phyloP scores from a whole-genome alignment of 2,113 vertebrate genomes.

The Pogona vitticeps region DNA sequence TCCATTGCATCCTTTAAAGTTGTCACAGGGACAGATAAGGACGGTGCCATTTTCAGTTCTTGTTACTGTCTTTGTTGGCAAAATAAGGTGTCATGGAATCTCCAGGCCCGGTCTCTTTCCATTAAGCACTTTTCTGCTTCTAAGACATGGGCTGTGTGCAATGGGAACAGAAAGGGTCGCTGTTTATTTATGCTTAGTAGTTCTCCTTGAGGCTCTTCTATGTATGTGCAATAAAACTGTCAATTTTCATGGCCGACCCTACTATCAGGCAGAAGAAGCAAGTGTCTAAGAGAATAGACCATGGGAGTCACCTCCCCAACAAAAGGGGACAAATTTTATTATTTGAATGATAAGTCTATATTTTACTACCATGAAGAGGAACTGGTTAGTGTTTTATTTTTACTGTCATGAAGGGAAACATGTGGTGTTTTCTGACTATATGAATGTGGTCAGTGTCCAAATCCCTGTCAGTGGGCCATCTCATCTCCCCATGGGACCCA shows the following conservation, averaged over 20 bases:
- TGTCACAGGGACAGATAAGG: constrained; percentile 51
- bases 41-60: constrained; percentile 30
- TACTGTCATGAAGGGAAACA: no score
- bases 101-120: constrained; percentile 40
- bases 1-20: constrained; percentile 44
- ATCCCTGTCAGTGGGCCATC: no score
- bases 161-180: constrained; percentile 2
- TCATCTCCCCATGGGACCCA: no score
- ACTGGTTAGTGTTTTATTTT: no score
- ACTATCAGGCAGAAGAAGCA: not conserved
- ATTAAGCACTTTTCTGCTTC: constrained; percentile 34
- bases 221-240: not conserved
- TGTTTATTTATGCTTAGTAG: not conserved
- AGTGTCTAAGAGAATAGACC: not conserved
- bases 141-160: constrained; percentile 3
- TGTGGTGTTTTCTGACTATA: no score
- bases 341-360: not conserved
- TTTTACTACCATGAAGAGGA: not conserved
- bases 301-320: no score
- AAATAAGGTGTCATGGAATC: constrained; percentile 54
- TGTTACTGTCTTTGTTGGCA: constrained; percentile 54
- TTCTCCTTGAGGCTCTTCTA: not conserved
- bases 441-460: no score
- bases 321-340: not conserved
- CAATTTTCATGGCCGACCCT: not conserved